A percentile compares a stretch with the other conserved stretches of the same genome.
Evolutionary conservation across 2,888 invertebrate genomes (phyloP).

Genomic region (Myopa testacea): DNA sequence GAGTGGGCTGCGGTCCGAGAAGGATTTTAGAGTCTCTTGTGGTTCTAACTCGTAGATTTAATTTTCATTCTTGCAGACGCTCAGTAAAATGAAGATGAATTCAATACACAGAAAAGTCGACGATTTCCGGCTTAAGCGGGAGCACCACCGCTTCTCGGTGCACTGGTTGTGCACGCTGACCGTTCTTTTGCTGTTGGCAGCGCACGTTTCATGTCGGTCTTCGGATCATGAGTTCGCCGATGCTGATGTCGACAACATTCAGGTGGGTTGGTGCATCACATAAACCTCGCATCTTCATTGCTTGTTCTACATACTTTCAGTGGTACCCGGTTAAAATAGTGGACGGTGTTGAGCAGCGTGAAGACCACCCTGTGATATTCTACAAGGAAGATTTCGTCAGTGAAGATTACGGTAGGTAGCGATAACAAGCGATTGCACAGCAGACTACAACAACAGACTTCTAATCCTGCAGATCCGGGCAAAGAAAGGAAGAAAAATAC

Average conservation of each 20-base stretch:
- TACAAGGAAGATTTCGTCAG: constrained; percentile 65
- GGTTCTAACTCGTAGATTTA: constrained; percentile 33
- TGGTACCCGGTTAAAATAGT: constrained; percentile 56
- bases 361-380: constrained; percentile 63
- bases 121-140: constrained; percentile 53
- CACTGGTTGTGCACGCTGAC: constrained; percentile 46
- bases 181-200: constrained; percentile 44
- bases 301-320: constrained; percentile 45
- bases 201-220: constrained; percentile 44
- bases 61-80: constrained; percentile 14
- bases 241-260: constrained; percentile 58
- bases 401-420: constrained; percentile 61
- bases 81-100: constrained; percentile 48
- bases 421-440: constrained; percentile 28
- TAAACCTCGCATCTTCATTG: not conserved
- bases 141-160: constrained; percentile 48
- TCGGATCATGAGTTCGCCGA: constrained; percentile 31
- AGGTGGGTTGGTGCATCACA: constrained; percentile 52
- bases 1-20: not conserved
- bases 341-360: constrained; percentile 53
- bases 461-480: constrained; percentile 51
- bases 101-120: constrained; percentile 47
- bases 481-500: constrained; percentile 49
- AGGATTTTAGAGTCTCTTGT: not conserved
- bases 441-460: not conserved